Evolutionary conservation across 2,113 vertebrate genomes (phyloP), one percentile per base, ranked within the genome.

Genomic region (Rhagologus leucostigma): DNA sequence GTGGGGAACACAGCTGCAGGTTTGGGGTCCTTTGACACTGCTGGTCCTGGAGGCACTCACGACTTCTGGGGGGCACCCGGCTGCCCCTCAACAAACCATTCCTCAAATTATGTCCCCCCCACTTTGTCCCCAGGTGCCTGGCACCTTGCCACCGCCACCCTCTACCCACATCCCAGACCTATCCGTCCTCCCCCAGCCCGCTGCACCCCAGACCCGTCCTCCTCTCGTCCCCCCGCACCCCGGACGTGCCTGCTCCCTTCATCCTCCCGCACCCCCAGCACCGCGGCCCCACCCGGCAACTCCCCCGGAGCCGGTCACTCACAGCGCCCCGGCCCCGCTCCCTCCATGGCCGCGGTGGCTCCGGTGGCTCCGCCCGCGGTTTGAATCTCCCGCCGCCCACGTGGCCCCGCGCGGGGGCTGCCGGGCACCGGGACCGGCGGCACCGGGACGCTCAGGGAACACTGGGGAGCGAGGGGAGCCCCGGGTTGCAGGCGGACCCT

Each of bases 371-470:
- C 87, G 12, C 87, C 87, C 62, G 46, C 11, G 62, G 49, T 89
- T 89, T 89, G 87, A 89, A 89, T 89, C 78, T 89, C 87, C 78
- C 87, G 78, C 87, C 60, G 69, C 60, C 3, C 60, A 53, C 87
- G 87, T 82, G 62, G 4, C 53, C 5, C 19, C 77, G 68, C 68
- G 87, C 87, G 44, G 19, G 60, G 69, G 8, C 37, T 56, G 77
- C 46, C 29, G 76, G 86, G 76, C 33, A 6, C 22, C 15, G 26
- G 49, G 13, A 46, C 46, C 23, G 49, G 47, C 27, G 27, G 27
- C 15, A 55, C 19, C 13, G 20, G 9, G 39, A 46, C 33, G 33
- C 32, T 32, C 35, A 6, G 20, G 29, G 11, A 33, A 15, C 19
- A 5, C n/a, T 8, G 9, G 13, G 15, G 49, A 35, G 9, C 19